Conservation (phyloP, 2,113 vertebrate species). For the Epinephelus fuscoguttatus region DNA sequence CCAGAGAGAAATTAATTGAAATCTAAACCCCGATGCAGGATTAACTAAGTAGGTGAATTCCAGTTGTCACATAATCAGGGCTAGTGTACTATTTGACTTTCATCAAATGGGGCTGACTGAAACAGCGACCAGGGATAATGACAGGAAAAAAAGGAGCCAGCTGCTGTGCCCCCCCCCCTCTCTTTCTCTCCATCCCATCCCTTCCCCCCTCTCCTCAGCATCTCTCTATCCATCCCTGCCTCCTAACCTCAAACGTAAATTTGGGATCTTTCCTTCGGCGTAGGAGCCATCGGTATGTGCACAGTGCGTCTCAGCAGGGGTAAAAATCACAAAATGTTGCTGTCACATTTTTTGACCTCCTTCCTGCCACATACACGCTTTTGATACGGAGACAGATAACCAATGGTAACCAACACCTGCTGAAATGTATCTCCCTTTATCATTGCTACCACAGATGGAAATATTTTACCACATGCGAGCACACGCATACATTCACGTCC, state of each 20-base stretch:
- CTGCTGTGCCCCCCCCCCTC: slow-evolving; percentile 68
- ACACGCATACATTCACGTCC: background rate
- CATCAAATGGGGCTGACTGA: slow-evolving; percentile 80
- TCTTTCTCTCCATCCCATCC: slow-evolving; percentile 39
- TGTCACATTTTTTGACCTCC: slow-evolving; percentile 49
- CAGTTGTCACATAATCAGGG: slow-evolving; percentile 83
- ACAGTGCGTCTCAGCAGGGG: slow-evolving; percentile 42
- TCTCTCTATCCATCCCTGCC: slow-evolving; percentile 68
- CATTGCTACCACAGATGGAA: slow-evolving; percentile 18
- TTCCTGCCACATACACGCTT: slow-evolving; percentile 23
- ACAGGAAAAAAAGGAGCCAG: slow-evolving; percentile 82
- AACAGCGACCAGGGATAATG: slow-evolving; percentile 79
- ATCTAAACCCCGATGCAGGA: slow-evolving; percentile 80
- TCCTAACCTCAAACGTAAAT: slow-evolving; percentile 60
- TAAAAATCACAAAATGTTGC: slow-evolving; percentile 56
- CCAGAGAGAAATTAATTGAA: slow-evolving; percentile 84
- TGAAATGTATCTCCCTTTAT: slow-evolving; percentile 37
- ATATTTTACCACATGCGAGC: slow-evolving; percentile 26
- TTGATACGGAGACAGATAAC: slow-evolving; percentile 43
- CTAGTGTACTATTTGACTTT: slow-evolving; percentile 84
- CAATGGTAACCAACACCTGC: slow-evolving; percentile 36
- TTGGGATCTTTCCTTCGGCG: slow-evolving; percentile 46
- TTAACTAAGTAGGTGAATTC: slow-evolving; percentile 85
- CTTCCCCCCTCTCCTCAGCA: slow-evolving; percentile 68
- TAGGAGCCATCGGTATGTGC: slow-evolving; percentile 24